Percentiles rank a stretch among this genome's conserved stretches.
Evolutionary conservation across 2,113 vertebrate genomes (phyloP).

Genomic region (Falcunculus frontatus): DNA sequence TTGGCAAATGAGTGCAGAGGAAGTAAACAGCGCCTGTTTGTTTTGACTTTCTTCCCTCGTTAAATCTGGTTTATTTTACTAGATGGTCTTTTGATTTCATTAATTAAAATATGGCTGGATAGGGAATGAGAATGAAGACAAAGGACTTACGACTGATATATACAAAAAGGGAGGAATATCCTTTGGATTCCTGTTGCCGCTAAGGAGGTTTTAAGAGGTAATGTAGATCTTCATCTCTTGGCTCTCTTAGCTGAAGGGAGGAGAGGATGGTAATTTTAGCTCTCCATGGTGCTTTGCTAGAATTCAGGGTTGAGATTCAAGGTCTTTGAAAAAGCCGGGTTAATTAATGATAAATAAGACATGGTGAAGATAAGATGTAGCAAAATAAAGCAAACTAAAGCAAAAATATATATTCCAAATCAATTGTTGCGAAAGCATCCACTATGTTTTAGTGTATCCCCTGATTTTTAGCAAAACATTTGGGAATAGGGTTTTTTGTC

Average conservation of each 20-base stretch:
- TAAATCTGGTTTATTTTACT: conserved; percentile 57
- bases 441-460: neutral
- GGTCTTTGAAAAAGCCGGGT: neutral
- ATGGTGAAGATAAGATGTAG: neutral
- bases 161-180: neutral
- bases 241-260: neutral
- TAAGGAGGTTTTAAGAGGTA: neutral
- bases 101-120: conserved; percentile 21
- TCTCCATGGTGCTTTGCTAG: neutral
- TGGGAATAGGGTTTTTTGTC: neutral
- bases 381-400: neutral
- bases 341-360: conserved; percentile 10
- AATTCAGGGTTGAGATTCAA: neutral
- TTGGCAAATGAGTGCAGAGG: neutral
- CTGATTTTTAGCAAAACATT: neutral
- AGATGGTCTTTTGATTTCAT: conserved; percentile 44
- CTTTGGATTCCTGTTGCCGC: neutral
- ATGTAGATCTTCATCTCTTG: neutral
- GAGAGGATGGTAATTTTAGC: conserved; percentile 7
- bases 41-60: conserved; percentile 47
- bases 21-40: conserved; percentile 39
- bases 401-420: neutral
- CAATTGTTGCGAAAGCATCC: neutral
- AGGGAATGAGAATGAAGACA: neutral
- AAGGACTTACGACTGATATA: neutral